phyloP scores from a whole-genome alignment of 2,113 vertebrate genomes.

The Bos taurus region ARS-UCD2.0 NC_037332.1:54767001-54767500 shows the following conservation, averaged over 20 bases:
- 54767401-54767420: not conserved
- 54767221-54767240: slow-evolving; percentile 16
- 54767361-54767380: not conserved
- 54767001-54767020: not conserved
- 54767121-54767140: not conserved
- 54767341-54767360: not conserved
- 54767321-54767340: not conserved
- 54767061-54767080: not conserved
- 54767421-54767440: not conserved
- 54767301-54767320: not conserved
- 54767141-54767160: not conserved
- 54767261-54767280: not conserved
- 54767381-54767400: not conserved
- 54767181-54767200: not conserved
- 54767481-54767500: not conserved
- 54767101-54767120: not conserved
- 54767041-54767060: not conserved
- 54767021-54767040: not conserved
- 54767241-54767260: not conserved
- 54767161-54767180: not conserved
- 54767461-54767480: not conserved
- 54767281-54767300: not conserved
- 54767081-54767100: not conserved
- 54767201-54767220: slow-evolving; percentile 16
- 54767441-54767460: not conserved